These are phyloP conservation scores for Dysidea cf. avara DNA, from an alignment of 37 sponge, comb jelly and placozoan species.

Conservation along the genomic window DNA sequence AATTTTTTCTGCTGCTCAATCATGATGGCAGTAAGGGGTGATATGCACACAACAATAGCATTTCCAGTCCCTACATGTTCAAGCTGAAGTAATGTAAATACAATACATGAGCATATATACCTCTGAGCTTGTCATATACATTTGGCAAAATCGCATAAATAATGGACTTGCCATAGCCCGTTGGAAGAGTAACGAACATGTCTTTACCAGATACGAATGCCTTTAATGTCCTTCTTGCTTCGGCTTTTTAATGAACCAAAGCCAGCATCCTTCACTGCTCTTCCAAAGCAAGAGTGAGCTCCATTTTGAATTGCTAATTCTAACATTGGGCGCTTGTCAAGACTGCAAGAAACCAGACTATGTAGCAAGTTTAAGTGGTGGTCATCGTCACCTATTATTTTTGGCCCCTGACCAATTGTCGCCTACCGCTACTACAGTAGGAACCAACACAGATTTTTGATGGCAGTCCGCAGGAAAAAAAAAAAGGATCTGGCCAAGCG, in stretches of 20 bases:
- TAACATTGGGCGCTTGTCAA: no score
- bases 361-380: no score
- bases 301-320: no score
- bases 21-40: constrained; percentile 6
- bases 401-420: no score
- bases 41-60: neutral
- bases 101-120: neutral
- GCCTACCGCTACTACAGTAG: no score
- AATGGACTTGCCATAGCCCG: constrained; percentile 6
- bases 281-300: neutral
- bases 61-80: neutral
- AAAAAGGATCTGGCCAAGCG: no score
- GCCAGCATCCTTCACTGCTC: neutral
- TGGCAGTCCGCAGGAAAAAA: no score
- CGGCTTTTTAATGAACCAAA: no score
- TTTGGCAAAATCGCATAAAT: neutral
- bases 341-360: no score
- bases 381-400: no score
- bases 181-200: neutral
- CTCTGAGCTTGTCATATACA: neutral
- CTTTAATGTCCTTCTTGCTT: no score
- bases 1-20: neutral
- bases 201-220: neutral
- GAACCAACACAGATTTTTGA: no score
- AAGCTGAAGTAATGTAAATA: neutral